Percentiles rank a stretch among this genome's conserved stretches.
These are phyloP conservation scores for Musca vetustissima DNA, from an alignment of 1,140 invertebrate species.

Conservation along the genomic window DNA sequence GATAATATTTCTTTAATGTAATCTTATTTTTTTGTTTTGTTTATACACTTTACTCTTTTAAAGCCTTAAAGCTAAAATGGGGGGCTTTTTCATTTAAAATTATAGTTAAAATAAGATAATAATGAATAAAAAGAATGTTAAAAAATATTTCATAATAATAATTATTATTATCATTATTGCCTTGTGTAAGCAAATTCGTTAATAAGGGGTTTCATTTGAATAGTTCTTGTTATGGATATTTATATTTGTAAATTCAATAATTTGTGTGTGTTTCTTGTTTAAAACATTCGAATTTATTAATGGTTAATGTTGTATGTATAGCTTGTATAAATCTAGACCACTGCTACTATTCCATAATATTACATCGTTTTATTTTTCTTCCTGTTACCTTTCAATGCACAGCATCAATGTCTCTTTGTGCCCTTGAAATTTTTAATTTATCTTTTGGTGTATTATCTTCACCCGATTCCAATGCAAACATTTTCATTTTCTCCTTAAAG, in stretches of 20 bases:
- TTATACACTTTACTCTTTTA: conserved; percentile 18
- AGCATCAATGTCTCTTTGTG: conserved; percentile 86
- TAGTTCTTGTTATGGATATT: conserved; percentile 22
- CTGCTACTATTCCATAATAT: not conserved
- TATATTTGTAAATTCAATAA: conserved; percentile 24
- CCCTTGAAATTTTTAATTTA: conserved; percentile 90
- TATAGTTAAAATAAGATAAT: conserved; percentile 6
- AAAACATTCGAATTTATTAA: not conserved
- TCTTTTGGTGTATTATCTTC: conserved; percentile 85
- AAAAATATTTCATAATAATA: conserved; percentile 7
- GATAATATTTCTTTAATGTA: too few relatives aligned
- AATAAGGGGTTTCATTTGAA: conserved; percentile 28
- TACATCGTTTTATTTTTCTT: not conserved
- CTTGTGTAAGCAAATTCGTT: conserved; percentile 54
- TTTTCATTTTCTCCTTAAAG: conserved; percentile 96
- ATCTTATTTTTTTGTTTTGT: not conserved
- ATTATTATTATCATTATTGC: conserved; percentile 38
- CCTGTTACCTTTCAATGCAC: conserved; percentile 58
- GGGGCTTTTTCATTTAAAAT: not conserved
- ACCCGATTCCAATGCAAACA: conserved; percentile 92
- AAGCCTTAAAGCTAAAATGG: conserved; percentile 7
- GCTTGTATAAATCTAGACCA: not conserved
- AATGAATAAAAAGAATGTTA: not conserved
- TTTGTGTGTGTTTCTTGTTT: conserved; percentile 12
- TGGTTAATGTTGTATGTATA: conserved; percentile 9